These are phyloP conservation scores for Psettodes erumei DNA, from an alignment of 2,113 vertebrate genomes.

Conservation along the genomic window DNA sequence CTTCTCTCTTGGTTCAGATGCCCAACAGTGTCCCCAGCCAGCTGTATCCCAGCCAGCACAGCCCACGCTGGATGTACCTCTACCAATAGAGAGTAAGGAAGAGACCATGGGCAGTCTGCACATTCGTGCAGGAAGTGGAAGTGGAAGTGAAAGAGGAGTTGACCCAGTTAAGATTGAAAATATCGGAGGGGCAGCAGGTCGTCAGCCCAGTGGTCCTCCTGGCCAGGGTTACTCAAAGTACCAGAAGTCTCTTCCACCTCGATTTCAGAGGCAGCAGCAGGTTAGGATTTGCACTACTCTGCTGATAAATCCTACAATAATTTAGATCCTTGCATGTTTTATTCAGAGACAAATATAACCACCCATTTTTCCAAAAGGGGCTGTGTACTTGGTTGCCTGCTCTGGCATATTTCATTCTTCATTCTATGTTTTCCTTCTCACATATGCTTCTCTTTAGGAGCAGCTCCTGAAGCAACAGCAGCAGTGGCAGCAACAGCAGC, in stretches of 20 bases:
- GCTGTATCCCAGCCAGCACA: conserved; percentile 72
- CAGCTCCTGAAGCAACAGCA: conserved; percentile 91
- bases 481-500: conserved; percentile 80
- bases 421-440: background rate
- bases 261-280: conserved; percentile 95
- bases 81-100: conserved; percentile 82
- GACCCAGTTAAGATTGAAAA: conserved; percentile 83
- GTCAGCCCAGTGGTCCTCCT: conserved; percentile 76
- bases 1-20: conserved; percentile 71
- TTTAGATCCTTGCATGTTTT: background rate
- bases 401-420: too few relatives aligned
- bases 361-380: background rate
- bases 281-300: conserved; percentile 68
- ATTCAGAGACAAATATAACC: background rate
- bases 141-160: conserved; percentile 70
- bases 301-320: background rate
- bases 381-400: background rate
- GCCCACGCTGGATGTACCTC: conserved; percentile 72
- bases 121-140: conserved; percentile 68
- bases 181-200: conserved; percentile 69
- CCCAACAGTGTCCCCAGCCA: conserved; percentile 78
- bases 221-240: conserved; percentile 91
- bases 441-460: conserved; percentile 79
- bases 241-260: conserved; percentile 93
- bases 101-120: conserved; percentile 71